phyloP scores from a whole-genome alignment of 1,140 invertebrate species.

The Cheumatopsyche charites region DNA sequence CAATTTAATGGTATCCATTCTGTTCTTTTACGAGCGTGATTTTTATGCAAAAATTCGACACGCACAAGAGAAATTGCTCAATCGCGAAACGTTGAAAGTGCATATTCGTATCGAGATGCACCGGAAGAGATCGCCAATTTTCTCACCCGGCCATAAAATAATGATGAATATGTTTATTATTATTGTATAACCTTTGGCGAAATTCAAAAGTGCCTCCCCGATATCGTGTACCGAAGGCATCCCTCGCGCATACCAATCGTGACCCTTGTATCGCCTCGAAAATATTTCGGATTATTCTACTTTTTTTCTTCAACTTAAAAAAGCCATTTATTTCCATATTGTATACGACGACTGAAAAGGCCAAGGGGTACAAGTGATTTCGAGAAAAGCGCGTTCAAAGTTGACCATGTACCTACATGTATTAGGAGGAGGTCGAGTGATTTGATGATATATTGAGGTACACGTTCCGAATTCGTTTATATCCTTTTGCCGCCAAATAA shows the following conservation, averaged over 20 bases:
- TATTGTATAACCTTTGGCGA: constrained; percentile 21
- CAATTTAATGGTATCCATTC: neutral
- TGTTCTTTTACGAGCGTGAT: constrained; percentile 1
- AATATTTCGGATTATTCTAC: neutral
- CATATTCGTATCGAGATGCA: constrained; percentile 6
- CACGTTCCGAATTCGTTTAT: too few species aligned
- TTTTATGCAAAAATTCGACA: constrained; percentile 9
- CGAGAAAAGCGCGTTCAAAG: too few species aligned
- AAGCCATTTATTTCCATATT: too few species aligned
- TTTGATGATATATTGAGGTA: too few species aligned
- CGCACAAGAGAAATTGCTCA: constrained; percentile 22
- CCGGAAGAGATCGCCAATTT: constrained; percentile 2
- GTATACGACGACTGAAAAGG: too few species aligned
- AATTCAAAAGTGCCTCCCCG: constrained; percentile 8
- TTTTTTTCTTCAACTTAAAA: too few species aligned
- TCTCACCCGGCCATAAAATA: constrained; percentile 7
- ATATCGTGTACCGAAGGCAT: neutral
- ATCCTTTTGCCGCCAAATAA: too few species aligned
- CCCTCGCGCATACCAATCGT: too few species aligned
- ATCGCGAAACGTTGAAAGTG: constrained; percentile 22
- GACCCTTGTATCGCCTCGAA: too few species aligned
- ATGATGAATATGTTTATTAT: constrained; percentile 21
- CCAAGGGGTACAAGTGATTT: too few species aligned
- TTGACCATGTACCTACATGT: too few species aligned
- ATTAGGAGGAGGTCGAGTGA: too few species aligned